These are phyloP conservation scores for Epinephelus moara DNA, from an alignment of 2,113 vertebrate species.

Conservation along the genomic window DNA sequence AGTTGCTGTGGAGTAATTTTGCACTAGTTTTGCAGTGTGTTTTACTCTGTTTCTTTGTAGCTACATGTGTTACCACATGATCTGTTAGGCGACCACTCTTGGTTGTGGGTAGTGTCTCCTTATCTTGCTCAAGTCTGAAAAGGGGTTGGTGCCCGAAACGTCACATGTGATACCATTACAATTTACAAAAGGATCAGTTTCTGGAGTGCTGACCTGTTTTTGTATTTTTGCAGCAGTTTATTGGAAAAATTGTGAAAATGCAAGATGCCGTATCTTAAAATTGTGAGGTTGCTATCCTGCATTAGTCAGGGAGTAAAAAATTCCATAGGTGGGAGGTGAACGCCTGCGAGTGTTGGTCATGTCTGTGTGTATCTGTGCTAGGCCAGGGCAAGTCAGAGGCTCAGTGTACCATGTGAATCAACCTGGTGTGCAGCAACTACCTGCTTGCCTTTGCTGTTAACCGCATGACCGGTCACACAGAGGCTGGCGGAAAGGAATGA, in stretches of 20 bases:
- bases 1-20: too few relatives aligned
- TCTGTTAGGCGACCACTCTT: too few relatives aligned
- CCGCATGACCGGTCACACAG: conserved; percentile 38
- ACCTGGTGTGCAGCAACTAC: conserved; percentile 46
- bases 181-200: too few relatives aligned
- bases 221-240: not conserved
- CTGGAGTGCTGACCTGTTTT: too few relatives aligned
- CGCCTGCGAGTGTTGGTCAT: conserved; percentile 2
- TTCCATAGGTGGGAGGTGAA: conserved; percentile 1
- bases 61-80: too few relatives aligned
- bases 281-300: not conserved
- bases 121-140: too few relatives aligned
- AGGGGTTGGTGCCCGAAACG: too few relatives aligned
- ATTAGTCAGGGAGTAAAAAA: not conserved
- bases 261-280: not conserved
- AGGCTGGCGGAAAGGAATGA: conserved; percentile 11
- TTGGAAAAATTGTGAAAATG: not conserved
- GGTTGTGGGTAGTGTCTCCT: too few relatives aligned
- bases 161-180: too few relatives aligned
- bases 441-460: conserved; percentile 53
- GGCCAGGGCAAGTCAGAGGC: conserved; percentile 4
- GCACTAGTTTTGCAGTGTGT: too few relatives aligned
- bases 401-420: conserved; percentile 45
- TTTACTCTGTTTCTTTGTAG: too few relatives aligned
- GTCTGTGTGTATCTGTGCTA: conserved; percentile 17